Evolutionary conservation across 2,113 vertebrate genomes (phyloP).

Genomic region (Oncorhynchus tshawytscha): DNA sequence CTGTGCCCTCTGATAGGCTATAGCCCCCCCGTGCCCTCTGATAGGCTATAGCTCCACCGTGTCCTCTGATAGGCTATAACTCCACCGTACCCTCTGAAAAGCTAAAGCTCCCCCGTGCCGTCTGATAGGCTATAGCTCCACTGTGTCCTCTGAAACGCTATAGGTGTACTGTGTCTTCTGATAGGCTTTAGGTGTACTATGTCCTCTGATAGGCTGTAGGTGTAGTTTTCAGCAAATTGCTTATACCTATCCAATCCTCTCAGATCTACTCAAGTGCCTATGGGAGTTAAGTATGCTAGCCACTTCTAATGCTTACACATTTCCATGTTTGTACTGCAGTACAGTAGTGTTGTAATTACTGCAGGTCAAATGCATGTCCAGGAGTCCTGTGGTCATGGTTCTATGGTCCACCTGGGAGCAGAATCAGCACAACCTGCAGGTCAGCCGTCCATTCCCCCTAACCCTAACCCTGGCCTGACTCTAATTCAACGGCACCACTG

Average conservation of each 20-base stretch:
- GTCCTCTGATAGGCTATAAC: too few relatives aligned
- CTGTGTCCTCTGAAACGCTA: too few relatives aligned
- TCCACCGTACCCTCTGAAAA: too few relatives aligned
- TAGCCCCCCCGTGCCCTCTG: too few relatives aligned
- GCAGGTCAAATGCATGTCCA: background rate
- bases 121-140: too few relatives aligned
- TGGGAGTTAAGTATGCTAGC: background rate
- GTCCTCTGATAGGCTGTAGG: too few relatives aligned
- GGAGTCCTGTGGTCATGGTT: background rate
- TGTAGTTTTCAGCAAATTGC: too few relatives aligned
- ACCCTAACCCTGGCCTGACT: background rate
- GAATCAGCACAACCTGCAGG: background rate
- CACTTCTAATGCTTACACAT: background rate
- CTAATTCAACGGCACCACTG: background rate
- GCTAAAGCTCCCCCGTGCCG: too few relatives aligned
- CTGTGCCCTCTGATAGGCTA: too few relatives aligned
- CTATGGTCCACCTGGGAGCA: background rate
- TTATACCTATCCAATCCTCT: background rate
- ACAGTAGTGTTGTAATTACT: background rate
- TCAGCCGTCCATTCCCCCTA: background rate
- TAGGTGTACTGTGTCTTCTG: too few relatives aligned
- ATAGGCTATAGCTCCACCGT: too few relatives aligned
- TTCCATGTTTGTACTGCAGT: background rate
- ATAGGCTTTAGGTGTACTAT: too few relatives aligned
- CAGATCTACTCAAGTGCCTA: slow-evolving; percentile 69